Conservation (phyloP, 2,797 vertebrate genomes). For the Oophaga sylvatica region DNA sequence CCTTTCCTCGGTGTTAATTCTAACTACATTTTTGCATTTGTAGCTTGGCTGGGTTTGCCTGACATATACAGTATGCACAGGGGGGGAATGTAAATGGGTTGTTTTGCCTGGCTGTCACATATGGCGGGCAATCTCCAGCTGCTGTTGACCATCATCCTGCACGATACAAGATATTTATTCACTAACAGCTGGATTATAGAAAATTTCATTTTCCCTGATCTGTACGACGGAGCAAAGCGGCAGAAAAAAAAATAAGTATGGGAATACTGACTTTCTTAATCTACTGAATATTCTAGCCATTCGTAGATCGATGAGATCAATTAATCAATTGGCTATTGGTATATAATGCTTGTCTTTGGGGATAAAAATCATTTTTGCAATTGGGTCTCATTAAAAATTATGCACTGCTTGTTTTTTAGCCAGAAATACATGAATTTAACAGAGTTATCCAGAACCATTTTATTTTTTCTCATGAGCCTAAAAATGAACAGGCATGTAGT, state of each 20-base stretch:
- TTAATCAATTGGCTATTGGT: background rate
- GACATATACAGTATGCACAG: background rate
- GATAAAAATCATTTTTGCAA: no score
- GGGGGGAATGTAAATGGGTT: background rate
- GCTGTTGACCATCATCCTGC: background rate
- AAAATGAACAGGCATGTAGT: no score
- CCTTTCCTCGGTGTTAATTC: slow-evolving; percentile 30
- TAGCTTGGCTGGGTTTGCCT: slow-evolving; percentile 18
- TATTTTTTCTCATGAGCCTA: no score
- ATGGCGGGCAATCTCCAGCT: slow-evolving; percentile 10
- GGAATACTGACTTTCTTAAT: background rate
- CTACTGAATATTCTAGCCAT: background rate
- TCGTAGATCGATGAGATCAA: background rate
- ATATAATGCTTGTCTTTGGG: background rate
- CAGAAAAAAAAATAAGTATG: background rate
- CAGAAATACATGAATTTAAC: no score
- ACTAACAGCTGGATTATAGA: slow-evolving; percentile 5
- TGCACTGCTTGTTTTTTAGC: no score
- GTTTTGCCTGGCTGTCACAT: background rate
- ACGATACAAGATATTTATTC: background rate
- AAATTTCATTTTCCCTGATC: background rate
- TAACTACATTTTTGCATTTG: slow-evolving; percentile 38
- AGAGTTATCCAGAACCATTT: no score
- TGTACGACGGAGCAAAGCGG: background rate
- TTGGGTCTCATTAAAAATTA: no score